Evolutionary conservation across 2,888 invertebrate genomes (phyloP).

Genomic region (Muschampia plurimacula): DNA sequence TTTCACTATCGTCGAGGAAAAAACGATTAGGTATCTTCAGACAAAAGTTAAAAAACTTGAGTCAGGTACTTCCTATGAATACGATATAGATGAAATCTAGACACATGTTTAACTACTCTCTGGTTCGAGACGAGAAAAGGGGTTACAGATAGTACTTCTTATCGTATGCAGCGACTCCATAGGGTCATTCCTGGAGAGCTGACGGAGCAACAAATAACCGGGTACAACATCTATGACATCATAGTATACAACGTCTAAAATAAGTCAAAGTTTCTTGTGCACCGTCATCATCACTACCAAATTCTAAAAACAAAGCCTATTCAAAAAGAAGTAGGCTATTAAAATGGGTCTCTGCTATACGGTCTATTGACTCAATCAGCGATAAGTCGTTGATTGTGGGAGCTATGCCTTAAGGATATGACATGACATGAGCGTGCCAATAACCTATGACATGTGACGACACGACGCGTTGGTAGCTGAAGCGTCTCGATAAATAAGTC

Average conservation of each 20-base stretch:
- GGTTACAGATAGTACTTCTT: no score
- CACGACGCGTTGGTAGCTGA: background rate
- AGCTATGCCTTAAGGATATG: background rate
- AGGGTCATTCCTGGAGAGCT: no score
- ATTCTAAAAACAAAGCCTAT: background rate
- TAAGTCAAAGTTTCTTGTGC: no score
- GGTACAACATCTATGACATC: no score
- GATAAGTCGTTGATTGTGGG: background rate
- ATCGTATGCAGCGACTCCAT: no score
- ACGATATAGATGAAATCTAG: no score
- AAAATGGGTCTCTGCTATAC: background rate
- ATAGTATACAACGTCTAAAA: no score
- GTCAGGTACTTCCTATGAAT: no score
- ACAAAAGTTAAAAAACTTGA: background rate
- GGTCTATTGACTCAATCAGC: background rate
- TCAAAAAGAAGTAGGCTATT: background rate
- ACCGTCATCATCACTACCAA: background rate
- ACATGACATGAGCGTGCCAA: slow-evolving; percentile 9
- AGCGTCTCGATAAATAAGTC: background rate
- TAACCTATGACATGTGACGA: background rate
- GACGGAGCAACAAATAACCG: no score
- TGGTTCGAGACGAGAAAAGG: no score
- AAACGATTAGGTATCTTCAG: background rate
- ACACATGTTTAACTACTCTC: no score
- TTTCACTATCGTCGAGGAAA: background rate